Base-by-base conservation (phyloP, 1,140 invertebrate genomes). In the Meloidogyne floridensis region DNA sequence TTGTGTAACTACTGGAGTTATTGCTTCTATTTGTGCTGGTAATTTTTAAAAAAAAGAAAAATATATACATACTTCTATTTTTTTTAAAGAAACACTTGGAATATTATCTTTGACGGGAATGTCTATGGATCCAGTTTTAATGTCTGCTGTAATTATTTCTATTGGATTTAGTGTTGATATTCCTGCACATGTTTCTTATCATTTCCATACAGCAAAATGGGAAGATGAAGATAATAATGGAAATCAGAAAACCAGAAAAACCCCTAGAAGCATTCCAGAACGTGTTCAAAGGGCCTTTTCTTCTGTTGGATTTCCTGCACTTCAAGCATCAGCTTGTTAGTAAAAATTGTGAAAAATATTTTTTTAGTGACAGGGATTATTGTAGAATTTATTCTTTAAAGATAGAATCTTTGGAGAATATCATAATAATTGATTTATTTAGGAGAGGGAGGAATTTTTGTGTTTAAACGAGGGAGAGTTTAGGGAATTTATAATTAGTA, bases 91-190 rank as follows among this genome's bases (percentile, higher is more conserved):
- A 47, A 83, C 82, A 3, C 84, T 92, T 71, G 91, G 91, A 20
- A 90, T 91, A 69, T 85, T 92, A 82, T 82, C 86, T 8, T 85
- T 89, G 80, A 88, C 89, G 83, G 86, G 83, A 7, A 83, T 91
- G 18, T 87, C 87, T 15, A 84, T 92, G 15, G 91, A 91, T 83
- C 89, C 91, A 11, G 87, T 92, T 56, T 65, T 86, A 43, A 82
- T 85, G 86, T 91, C 91, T 54, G 77, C 80, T 15, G 85, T 91
- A 59, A 90, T 92, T 53, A 91, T 92, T 85, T 90, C 90, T 53
- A 90, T 92, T 10, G 91, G 91, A 8, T 91, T 87, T 72, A 81
- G 77, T 43, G 84, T 89, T 11, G 86, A 87, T 73, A 83, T 88
- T 73, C 86, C 86, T 6, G 82, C 86, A n/a, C 86, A 87, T 81